phyloP scores from a whole-genome alignment of 2,888 invertebrate genomes.

The Neria commutata region DNA sequence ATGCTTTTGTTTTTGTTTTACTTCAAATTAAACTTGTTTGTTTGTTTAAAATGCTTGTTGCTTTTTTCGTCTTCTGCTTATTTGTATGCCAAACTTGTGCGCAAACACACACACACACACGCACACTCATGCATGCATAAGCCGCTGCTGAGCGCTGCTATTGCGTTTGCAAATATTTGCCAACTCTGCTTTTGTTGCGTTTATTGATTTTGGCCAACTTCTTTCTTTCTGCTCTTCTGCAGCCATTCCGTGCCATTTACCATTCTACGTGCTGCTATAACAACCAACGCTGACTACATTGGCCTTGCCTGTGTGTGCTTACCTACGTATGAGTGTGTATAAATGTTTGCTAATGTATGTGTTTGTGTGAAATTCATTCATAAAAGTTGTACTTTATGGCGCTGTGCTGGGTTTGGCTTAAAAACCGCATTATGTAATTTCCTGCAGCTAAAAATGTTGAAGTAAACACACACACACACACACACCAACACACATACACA shows the following conservation, averaged over 20 bases:
- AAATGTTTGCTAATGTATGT: no score
- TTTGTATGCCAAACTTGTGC: no score
- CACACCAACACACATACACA: neutral
- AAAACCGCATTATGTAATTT: neutral
- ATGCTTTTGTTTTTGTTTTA: neutral
- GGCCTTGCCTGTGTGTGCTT: neutral
- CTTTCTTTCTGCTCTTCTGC: neutral
- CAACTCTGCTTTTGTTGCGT: neutral
- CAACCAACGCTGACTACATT: no score
- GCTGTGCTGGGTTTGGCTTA: neutral
- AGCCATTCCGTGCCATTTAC: no score
- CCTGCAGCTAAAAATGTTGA: neutral
- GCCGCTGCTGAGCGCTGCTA: no score
- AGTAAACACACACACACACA: neutral
- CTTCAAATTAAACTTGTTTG: neutral
- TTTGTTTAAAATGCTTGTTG: neutral
- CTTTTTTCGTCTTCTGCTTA: neutral
- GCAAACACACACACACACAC: no score
- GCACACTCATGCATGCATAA: no score
- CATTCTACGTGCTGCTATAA: no score
- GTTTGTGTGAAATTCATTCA: constrained; percentile 8
- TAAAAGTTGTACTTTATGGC: neutral
- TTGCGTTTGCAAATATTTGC: constrained; percentile 8
- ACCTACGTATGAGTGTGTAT: no score
- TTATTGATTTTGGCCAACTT: neutral